Base-by-base conservation (phyloP, 2,888 invertebrate genomes). In the Dasysyrphus tricinctus region DNA sequence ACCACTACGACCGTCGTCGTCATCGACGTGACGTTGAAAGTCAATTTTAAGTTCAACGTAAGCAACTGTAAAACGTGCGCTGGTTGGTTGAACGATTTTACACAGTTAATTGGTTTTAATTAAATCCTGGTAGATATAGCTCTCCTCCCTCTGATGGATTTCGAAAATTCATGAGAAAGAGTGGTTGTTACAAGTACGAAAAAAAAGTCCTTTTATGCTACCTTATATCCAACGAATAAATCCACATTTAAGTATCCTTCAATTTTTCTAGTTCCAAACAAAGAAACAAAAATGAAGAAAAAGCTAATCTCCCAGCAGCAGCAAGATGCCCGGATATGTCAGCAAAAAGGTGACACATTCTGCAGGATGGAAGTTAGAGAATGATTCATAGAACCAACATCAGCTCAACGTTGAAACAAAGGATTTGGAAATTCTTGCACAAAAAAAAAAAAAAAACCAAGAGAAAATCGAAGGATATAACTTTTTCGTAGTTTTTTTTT, bases 161-260 rank as follows among this genome's bases (percentile, higher is more conserved):
- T 3, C n/a, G 7, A 65, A 29, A 24, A 44, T 24, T 14, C 42
- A 63, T n/a, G 5, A 19, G 9, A 65, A 65, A 16, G 8, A 59
- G 7, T 19, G 34, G 44, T 6, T 24, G 9, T 34, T 19, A 42
- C 5, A 29, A 37, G 12, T 5, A 42, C 11, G 19, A 3, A 11
- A 39, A 24, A 34, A 12, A 39, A 24, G 37, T 69, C 69, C 24
- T 16, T 77, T 73, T 42, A 24, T 24, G 37, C 8, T 11, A 19
- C 19, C 12, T 1, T 72, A 75, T 75, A n/a, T 70, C 56, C 24
- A 14, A 37, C 32, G 34, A 65, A 51, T 49, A 51, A 65, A 84
- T 84, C 76, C 67, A 76, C 63, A 84, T 80, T 80, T 76, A 84
- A 80, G 84, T 67, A 67, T 76, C 76, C 72, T 72, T 75, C 63